phyloP scores from a whole-genome alignment of 2,113 vertebrate genomes.

The Rana temporaria region DNA sequence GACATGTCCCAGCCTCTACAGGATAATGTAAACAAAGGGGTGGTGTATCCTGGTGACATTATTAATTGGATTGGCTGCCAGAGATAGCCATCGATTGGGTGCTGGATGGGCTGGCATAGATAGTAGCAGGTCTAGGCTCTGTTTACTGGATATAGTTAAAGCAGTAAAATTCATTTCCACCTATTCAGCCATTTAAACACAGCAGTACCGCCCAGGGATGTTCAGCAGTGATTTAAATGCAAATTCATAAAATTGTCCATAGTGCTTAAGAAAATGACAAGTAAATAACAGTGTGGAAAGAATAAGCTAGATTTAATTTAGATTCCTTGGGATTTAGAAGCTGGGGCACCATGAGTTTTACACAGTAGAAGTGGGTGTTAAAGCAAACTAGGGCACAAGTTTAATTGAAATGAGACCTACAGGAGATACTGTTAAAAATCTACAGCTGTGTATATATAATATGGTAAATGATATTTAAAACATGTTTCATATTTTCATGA shows the following conservation, averaged over 20 bases:
- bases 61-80: too few species aligned
- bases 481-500: too few species aligned
- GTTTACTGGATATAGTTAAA: too few species aligned
- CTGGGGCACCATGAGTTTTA: constrained; percentile 25
- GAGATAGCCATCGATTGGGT: too few species aligned
- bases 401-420: constrained; percentile 45
- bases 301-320: constrained; percentile 13
- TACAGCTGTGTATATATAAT: background rate
- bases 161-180: too few species aligned
- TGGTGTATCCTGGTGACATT: too few species aligned
- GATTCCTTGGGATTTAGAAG: constrained; percentile 31
- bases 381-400: constrained; percentile 33
- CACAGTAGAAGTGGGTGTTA: constrained; percentile 41
- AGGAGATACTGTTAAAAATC: background rate
- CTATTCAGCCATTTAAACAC: too few species aligned
- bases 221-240: background rate
- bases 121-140: too few species aligned
- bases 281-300: constrained; percentile 14
- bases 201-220: background rate
- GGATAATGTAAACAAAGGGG: too few species aligned
- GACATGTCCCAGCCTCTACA: too few species aligned
- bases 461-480: background rate
- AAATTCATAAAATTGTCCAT: constrained; percentile 9
- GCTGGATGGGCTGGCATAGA: too few species aligned
- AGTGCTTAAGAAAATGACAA: constrained; percentile 24